Evolutionary conservation across 2,888 invertebrate genomes (phyloP).

Genomic region (Agonopterix heracliana): DNA sequence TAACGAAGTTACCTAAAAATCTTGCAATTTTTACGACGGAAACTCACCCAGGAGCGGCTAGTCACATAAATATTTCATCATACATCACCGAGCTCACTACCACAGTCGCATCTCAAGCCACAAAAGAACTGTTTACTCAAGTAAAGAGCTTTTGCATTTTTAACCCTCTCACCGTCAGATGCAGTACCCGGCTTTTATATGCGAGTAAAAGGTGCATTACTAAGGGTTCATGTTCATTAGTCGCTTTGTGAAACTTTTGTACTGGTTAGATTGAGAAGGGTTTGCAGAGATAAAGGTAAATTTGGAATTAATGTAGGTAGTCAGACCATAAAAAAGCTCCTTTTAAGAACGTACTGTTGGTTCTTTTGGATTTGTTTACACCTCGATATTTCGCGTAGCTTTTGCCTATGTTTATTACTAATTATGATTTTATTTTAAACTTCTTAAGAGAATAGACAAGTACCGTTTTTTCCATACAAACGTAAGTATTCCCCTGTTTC

Average conservation of each 20-base stretch:
- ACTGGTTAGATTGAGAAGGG: background rate
- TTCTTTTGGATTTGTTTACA: too few relatives aligned
- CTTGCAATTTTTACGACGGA: too few relatives aligned
- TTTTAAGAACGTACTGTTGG: too few relatives aligned
- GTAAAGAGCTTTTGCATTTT: constrained; percentile 70
- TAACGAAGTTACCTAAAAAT: too few relatives aligned
- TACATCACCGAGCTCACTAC: constrained; percentile 1
- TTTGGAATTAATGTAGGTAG: too few relatives aligned
- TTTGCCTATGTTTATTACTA: too few relatives aligned
- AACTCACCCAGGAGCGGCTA: background rate
- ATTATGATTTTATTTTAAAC: too few relatives aligned
- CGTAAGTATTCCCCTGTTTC: too few relatives aligned
- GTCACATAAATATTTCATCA: constrained; percentile 5
- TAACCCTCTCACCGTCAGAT: constrained; percentile 35
- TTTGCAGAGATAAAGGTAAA: background rate
- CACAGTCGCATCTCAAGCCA: constrained; percentile 33
- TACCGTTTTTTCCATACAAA: too few relatives aligned
- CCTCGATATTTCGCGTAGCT: too few relatives aligned
- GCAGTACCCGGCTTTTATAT: constrained; percentile 17
- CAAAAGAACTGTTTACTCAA: constrained; percentile 62
- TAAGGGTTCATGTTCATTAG: background rate
- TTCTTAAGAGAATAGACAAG: too few relatives aligned
- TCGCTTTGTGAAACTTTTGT: background rate
- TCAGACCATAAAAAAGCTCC: too few relatives aligned
- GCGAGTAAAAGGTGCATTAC: background rate